Evolutionary conservation across 2,113 vertebrate genomes (phyloP), one percentile per base, ranked within the genome.

Genomic region (Nesospiza acunhae): DNA sequence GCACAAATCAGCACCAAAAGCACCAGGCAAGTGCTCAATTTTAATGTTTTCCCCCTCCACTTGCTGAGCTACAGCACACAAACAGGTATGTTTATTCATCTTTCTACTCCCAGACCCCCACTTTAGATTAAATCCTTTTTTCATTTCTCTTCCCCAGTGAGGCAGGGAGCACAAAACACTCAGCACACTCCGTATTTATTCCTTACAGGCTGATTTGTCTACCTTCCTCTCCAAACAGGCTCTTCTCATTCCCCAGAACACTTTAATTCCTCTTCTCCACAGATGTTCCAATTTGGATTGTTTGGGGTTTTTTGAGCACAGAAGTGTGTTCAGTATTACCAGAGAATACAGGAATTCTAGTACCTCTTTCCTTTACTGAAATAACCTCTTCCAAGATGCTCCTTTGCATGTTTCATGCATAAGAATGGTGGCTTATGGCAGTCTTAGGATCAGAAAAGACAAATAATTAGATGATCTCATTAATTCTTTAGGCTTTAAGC

Each of bases 21-120:
- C 2, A 2, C 41, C 46, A 37, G 39, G 14, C 15, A 55, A 91
- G 42, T 24, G 16, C 49, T 93, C 27, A 27, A 3, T 15, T n/a
- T 70, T 17, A 42, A 47, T 5, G 1, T 35, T 28, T 74, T 44
- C 56, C 41, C 75, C 35, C 53, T 41, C 20, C 0, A 0, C 55
- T 42, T 60, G 3, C 69, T 44, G 44, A 75, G 66, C 52, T 63
- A 24, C 39, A 82, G 62, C 56, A 72, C 10, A 60, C 44, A 68
- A 63, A 81, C 53, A 50, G 46, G 21, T 46, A 55, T 22, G 24
- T 67, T 87, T 82, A 68, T 39, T 82, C 47, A 64, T 33, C 39
- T 52, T 68, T 68, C 73, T 56, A 60, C 66, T 72, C 44, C 58
- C 39, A 84, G 66, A 82, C 49, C 31, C 82, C 44, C 0, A 0